Evolutionary conservation across 1,140 invertebrate species (phyloP).

Genomic region (Drosophila quadrilineata): DNA sequence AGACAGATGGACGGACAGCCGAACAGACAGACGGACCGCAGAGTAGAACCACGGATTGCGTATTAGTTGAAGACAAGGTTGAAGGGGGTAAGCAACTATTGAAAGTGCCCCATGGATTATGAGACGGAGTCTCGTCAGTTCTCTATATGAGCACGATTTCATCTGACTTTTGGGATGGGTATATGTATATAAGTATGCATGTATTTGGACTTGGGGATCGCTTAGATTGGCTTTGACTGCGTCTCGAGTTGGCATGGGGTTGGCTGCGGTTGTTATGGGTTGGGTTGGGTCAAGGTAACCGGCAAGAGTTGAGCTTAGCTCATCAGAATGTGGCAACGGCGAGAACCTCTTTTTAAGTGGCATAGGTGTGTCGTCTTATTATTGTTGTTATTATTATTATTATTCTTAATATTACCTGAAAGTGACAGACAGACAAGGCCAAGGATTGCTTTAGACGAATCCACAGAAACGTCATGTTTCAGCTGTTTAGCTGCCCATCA

Average conservation of each 20-base stretch:
- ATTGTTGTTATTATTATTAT: background rate
- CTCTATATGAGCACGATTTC: conserved; percentile 30
- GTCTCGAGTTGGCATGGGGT: background rate
- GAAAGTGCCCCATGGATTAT: conserved; percentile 38
- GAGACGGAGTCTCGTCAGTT: no score
- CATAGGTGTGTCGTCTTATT: conserved; percentile 5
- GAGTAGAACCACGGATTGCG: conserved; percentile 28
- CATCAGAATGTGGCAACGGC: conserved; percentile 15
- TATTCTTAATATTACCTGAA: background rate
- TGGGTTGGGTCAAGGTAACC: conserved; percentile 49
- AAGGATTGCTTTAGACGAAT: conserved; percentile 10
- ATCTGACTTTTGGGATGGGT: conserved; percentile 30
- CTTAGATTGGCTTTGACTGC: conserved; percentile 5
- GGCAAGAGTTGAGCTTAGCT: conserved; percentile 25
- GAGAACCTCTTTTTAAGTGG: conserved; percentile 21
- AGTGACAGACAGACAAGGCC: conserved; percentile 37
- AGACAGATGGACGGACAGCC: no score
- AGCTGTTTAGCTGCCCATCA: background rate
- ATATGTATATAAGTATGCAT: conserved; percentile 48
- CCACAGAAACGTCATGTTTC: no score
- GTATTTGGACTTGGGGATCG: background rate
- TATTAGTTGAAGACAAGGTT: conserved; percentile 52
- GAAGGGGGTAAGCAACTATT: conserved; percentile 9
- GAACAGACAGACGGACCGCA: no score
- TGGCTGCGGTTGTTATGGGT: conserved; percentile 27